Base-by-base conservation (phyloP, 92 coral and sea anemone genomes). In the Blastomussa wellsi region DNA sequence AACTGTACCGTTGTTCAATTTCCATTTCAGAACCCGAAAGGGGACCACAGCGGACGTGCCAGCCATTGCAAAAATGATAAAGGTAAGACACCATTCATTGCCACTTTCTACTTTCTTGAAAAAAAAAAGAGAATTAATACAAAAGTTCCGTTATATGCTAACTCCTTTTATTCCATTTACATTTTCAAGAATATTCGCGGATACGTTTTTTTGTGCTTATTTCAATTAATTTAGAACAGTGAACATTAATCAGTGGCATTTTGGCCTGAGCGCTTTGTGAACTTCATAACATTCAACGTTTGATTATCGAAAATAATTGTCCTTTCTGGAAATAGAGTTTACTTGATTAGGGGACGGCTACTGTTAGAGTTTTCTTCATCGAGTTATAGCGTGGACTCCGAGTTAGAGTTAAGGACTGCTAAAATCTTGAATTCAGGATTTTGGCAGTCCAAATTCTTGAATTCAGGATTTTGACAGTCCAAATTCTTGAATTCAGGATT, bases 41-140 rank as follows among this genome's bases (percentile, higher is more conserved):
- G 96, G 91, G 29, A 89, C 79, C 0, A 80, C 36, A 67, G 75
- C 38, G 32, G 96, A 93, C 82, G 92, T 91, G 6, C 89, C 94
- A 26, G 71, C 91, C 55, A 93, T 93, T 36, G 96, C 96, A 15
- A 86, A 89, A 72, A 80, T 93, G 92, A 93, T 93, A 14, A 72
- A 76, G 91, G 96, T 93, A 79, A 68, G 67, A 29, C n/a, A 51
- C 22, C 15, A 29, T 44, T 66, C 42, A 16, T 55, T 15, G n/a
- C 51, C 53, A 26, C 37, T 14, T 77, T 52, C 35, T 62, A 2
- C 5, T 24, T 59, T 20, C 66, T 11, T 4, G 0, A 59, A 7
- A 59, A 24, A n/a, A 59, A 19, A 5, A 3, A 22, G 19, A 12
- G 29, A n/a, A 59, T n/a, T 59, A 14, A n/a, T n/a, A 5, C 35